Evolutionary conservation across 2,888 invertebrate genomes (phyloP).

Genomic region (Leucoptera coffeella): DNA sequence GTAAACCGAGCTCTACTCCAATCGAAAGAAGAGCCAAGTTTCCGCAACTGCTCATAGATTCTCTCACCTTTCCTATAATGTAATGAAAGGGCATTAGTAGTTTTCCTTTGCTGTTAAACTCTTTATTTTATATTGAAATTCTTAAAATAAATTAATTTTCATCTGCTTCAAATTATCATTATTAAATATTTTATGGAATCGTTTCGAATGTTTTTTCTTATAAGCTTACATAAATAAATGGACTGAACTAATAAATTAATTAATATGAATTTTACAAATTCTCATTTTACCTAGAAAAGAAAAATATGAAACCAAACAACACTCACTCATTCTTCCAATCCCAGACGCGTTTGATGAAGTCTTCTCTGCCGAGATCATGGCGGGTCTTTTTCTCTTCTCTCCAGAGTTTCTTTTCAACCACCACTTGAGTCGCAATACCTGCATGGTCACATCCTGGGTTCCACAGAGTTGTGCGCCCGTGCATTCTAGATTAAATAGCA

Average conservation of each 20-base stretch:
- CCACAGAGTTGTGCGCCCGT: slow-evolving; percentile 88
- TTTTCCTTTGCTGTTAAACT: too few species aligned
- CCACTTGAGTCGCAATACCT: slow-evolving; percentile 98
- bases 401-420: slow-evolving; percentile 95
- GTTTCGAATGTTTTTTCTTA: too few species aligned
- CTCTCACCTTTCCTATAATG: slow-evolving; percentile 65
- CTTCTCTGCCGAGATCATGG: slow-evolving; percentile 91
- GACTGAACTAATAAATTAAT: too few species aligned
- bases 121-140: too few species aligned
- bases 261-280: too few species aligned
- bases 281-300: too few species aligned
- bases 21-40: slow-evolving; percentile 87
- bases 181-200: too few species aligned
- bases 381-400: slow-evolving; percentile 79
- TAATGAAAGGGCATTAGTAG: too few species aligned
- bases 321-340: slow-evolving; percentile 82
- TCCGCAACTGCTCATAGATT: slow-evolving; percentile 78
- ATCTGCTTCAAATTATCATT: too few species aligned
- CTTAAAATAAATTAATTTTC: too few species aligned
- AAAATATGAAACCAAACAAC: too few species aligned
- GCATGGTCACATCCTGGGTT: slow-evolving; percentile 99
- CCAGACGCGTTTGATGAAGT: slow-evolving; percentile 91
- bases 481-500: slow-evolving; percentile 60
- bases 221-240: too few species aligned
- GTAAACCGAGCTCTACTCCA: slow-evolving; percentile 95